These are phyloP conservation scores for Scopus umbretta DNA, from an alignment of 2,113 vertebrate species.

Conservation along the genomic window DNA sequence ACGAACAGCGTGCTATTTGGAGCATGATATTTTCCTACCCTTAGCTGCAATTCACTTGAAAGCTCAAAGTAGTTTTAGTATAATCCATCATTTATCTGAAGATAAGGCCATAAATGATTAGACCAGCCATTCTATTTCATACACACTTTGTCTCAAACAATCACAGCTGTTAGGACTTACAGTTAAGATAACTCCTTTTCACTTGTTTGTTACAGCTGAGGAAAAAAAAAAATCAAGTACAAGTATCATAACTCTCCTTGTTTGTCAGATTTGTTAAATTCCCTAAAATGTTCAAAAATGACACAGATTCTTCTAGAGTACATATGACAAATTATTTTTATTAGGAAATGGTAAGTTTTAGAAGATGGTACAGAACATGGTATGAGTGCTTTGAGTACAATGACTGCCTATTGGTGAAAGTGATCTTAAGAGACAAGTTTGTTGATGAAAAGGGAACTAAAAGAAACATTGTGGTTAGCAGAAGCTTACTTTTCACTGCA, in stretches of 20 bases:
- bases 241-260: not conserved
- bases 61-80: constrained; percentile 26
- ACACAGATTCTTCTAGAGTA: not conserved
- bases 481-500: not conserved
- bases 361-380: not conserved
- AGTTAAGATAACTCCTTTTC: not conserved
- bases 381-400: not conserved
- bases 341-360: not conserved
- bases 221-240: not conserved
- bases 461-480: not conserved
- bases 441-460: not conserved
- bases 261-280: not conserved
- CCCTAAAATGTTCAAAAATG: not conserved
- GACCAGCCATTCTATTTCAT: not conserved
- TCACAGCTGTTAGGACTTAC: not conserved
- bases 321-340: not conserved
- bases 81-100: constrained; percentile 32
- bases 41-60: constrained; percentile 30
- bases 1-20: not conserved
- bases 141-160: not conserved
- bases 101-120: constrained; percentile 3
- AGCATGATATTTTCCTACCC: not conserved
- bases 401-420: not conserved
- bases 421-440: not conserved
- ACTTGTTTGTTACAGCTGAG: not conserved